phyloP scores from a whole-genome alignment of 2,113 vertebrate genomes.

The Castor canadensis region DNA sequence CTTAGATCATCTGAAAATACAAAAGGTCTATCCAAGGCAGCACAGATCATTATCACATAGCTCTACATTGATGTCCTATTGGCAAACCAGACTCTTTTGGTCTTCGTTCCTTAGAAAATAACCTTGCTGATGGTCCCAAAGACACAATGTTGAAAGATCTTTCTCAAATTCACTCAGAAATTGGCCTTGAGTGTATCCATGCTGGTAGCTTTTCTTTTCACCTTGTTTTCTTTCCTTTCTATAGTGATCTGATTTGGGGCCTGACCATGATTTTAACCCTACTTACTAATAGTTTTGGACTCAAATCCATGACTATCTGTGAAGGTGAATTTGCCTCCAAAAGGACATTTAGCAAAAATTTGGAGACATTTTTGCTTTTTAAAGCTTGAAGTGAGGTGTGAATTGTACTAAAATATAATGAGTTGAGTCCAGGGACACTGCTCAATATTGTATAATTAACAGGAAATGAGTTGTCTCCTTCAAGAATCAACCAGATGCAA shows the following conservation, averaged over 20 bases:
- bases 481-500: no score
- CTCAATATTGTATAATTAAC: not conserved
- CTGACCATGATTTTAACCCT: not conserved
- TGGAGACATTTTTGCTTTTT: not conserved
- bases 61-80: not conserved
- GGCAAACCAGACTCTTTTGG: fast-evolving
- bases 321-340: no score
- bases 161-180: not conserved
- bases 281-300: no score
- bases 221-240: not conserved
- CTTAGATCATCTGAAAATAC: not conserved
- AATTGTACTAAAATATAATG: not conserved
- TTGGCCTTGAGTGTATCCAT: not conserved
- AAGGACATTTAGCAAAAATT: not conserved
- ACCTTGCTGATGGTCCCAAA: not conserved
- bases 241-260: not conserved
- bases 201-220: not conserved
- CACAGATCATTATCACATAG: not conserved
- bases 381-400: no score
- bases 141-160: not conserved
- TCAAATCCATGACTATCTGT: fast-evolving
- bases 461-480: not conserved
- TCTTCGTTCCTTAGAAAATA: not conserved
- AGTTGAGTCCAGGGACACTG: no score
- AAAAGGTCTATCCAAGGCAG: not conserved